Percentiles rank a stretch among this genome's conserved stretches.
Conservation (phyloP, 2,888 invertebrate genomes). For the Dorcus hopei region DNA sequence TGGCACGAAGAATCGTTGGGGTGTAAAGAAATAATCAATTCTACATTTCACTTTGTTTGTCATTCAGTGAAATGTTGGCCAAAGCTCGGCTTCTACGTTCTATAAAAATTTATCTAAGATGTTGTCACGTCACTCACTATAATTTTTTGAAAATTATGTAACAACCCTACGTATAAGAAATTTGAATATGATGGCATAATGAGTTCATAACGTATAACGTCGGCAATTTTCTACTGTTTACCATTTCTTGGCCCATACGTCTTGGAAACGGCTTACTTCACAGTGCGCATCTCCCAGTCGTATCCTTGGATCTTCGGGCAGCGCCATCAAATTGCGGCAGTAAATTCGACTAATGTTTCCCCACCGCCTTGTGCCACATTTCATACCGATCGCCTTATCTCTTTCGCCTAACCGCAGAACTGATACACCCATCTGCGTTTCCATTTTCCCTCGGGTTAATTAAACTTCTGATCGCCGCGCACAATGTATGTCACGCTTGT, state of each 20-base stretch:
- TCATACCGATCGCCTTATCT: conserved; percentile 45
- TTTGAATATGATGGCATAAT: no score
- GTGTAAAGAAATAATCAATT: no score
- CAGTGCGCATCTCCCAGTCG: conserved; percentile 36
- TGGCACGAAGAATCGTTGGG: no score
- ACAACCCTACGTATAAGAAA: no score
- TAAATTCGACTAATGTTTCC: conserved; percentile 49
- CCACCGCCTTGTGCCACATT: conserved; percentile 45
- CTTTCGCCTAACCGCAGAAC: conserved; percentile 34
- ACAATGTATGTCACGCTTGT: conserved; percentile 38
- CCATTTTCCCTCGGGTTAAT: conserved; percentile 39
- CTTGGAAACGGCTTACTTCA: conserved; percentile 43
- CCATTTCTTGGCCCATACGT: conserved; percentile 42
- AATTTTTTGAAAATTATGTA: no score
- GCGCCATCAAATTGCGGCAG: conserved; percentile 47
- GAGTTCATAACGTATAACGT: no score
- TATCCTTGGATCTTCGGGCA: conserved; percentile 43
- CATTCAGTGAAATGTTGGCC: no score
- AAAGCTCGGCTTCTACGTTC: no score
- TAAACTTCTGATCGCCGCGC: conserved; percentile 46
- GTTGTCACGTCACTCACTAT: no score
- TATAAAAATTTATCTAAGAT: no score
- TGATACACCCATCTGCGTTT: conserved; percentile 28
- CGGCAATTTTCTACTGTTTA: conserved; percentile 43
- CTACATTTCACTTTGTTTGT: no score